A percentile compares a stretch with the other conserved stretches of the same genome.
phyloP scores from a whole-genome alignment of 2,888 invertebrate genomes.

The Nesidiocoris tenuis region DNA sequence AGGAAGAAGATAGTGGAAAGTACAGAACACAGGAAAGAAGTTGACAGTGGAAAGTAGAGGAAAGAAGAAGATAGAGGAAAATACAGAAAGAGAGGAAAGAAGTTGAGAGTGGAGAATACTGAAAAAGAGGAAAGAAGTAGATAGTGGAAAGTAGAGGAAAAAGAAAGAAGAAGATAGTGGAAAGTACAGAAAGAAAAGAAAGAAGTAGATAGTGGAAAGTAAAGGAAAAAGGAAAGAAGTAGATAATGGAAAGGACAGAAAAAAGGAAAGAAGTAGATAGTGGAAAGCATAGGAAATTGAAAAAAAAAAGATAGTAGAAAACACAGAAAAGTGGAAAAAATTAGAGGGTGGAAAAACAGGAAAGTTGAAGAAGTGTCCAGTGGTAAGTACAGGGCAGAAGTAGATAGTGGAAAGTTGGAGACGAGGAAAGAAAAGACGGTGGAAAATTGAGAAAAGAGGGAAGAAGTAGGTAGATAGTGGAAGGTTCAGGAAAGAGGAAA shows the following conservation, averaged over 20 bases:
- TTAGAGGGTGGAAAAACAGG: not conserved
- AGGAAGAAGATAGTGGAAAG: too few species aligned
- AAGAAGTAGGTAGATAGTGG: not conserved
- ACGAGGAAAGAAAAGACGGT: conserved; percentile 1
- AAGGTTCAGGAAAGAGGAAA: not conserved
- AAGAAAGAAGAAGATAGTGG: not conserved
- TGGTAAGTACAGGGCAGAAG: not conserved
- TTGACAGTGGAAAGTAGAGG: not conserved
- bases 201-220: not conserved
- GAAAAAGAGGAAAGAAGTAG: not conserved
- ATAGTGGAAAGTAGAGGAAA: not conserved
- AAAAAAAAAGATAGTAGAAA: not conserved
- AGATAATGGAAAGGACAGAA: not conserved
- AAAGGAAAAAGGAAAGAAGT: not conserved
- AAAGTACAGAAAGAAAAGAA: not conserved
- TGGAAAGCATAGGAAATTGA: not conserved
- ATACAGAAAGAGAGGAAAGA: too few species aligned
- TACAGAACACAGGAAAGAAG: too few species aligned
- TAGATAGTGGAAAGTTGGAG: not conserved
- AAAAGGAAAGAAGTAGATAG: conserved; percentile 1
- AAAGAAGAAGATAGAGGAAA: conserved; percentile 2
- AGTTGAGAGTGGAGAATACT: not conserved
- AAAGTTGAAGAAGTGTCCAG: not conserved
- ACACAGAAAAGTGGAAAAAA: too few species aligned
- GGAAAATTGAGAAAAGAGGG: not conserved